Conservation (phyloP, 2,113 vertebrate genomes). For the Monopterus albus region DNA sequence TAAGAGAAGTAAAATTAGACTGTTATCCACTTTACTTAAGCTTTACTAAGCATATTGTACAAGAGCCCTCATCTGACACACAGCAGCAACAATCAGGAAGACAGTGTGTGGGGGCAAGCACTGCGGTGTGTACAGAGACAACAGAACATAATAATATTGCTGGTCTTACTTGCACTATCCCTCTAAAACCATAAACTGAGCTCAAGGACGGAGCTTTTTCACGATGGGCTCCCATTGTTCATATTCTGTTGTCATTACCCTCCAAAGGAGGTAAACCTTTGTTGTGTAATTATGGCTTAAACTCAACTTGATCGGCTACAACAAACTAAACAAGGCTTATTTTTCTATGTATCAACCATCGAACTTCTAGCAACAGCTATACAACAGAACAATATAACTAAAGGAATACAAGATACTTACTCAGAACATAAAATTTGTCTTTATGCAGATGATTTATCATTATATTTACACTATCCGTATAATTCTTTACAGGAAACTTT, state of each 20-base stretch:
- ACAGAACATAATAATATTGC: constrained; percentile 75
- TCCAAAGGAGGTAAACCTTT: constrained; percentile 43
- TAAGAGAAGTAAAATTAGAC: constrained; percentile 1
- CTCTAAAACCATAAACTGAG: constrained; percentile 70
- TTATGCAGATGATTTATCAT: too few species aligned
- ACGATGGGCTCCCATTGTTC: constrained; percentile 60
- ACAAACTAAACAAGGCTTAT: constrained; percentile 28
- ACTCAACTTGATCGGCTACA: not conserved
- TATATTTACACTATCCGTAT: too few species aligned
- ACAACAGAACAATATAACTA: too few species aligned
- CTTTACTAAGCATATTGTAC: constrained; percentile 16
- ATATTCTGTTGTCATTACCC: constrained; percentile 56
- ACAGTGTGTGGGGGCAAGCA: constrained; percentile 50
- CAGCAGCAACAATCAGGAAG: constrained; percentile 54
- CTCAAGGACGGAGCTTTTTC: constrained; percentile 67
- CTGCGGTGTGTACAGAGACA: constrained; percentile 79
- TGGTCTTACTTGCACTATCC: constrained; percentile 61
- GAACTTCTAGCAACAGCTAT: too few species aligned
- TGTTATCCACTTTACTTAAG: too few species aligned
- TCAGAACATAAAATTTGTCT: too few species aligned
- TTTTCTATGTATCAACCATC: too few species aligned
- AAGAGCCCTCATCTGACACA: constrained; percentile 49
- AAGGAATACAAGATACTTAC: too few species aligned
- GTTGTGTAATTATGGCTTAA: too few species aligned
- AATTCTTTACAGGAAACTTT: too few species aligned